These are phyloP conservation scores for Triplophysa dalaica DNA, from an alignment of 2,113 vertebrate species.

Conservation along the genomic window DNA sequence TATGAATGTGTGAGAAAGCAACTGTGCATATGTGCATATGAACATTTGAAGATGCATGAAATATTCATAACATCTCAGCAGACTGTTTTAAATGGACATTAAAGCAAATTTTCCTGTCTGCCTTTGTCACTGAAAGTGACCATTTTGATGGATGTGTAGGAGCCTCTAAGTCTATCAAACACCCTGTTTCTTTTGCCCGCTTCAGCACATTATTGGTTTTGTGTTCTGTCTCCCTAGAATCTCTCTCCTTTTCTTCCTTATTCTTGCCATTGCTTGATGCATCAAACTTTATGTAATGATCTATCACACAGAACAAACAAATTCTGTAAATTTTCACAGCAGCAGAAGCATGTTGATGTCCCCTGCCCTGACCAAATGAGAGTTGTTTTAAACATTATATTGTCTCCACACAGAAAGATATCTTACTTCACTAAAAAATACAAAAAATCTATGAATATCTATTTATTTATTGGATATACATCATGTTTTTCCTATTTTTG, in stretches of 20 bases:
- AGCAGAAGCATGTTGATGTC: background rate
- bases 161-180: background rate
- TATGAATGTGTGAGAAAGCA: background rate
- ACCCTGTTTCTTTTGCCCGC: background rate
- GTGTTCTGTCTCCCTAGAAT: background rate
- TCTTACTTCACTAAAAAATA: too few species aligned
- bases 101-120: background rate
- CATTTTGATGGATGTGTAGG: slow-evolving; percentile 15
- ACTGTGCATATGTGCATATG: background rate
- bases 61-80: background rate
- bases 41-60: background rate
- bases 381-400: too few species aligned
- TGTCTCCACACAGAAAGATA: too few species aligned
- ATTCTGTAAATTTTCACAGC: slow-evolving; percentile 2
- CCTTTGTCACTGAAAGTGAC: slow-evolving; percentile 1
- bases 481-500: too few species aligned
- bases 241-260: background rate
- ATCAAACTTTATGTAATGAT: background rate
- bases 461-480: too few species aligned
- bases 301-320: background rate
- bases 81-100: background rate
- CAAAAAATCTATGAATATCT: too few species aligned
- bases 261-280: background rate
- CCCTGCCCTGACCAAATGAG: too few species aligned
- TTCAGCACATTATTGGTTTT: background rate